Percentiles rank a stretch among this genome's conserved stretches.
Conservation (phyloP, 2,113 vertebrate genomes). For the Dasyornis broadbenti region DNA sequence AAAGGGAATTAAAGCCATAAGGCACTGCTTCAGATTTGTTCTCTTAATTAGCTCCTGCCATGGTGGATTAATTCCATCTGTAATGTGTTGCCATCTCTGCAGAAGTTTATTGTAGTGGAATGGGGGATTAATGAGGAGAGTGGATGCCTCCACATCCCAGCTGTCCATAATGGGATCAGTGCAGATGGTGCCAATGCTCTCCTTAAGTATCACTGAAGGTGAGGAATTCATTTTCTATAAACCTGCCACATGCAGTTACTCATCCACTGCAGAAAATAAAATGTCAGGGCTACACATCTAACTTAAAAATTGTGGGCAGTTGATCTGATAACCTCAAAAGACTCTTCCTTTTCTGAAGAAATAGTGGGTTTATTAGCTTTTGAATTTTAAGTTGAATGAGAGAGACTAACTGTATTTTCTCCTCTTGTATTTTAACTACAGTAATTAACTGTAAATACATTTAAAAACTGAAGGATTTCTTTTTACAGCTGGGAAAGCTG, state of each 20-base stretch:
- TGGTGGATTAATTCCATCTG: conserved; percentile 57
- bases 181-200: conserved; percentile 51
- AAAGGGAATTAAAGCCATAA: conserved; percentile 53
- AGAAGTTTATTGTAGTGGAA: conserved; percentile 39
- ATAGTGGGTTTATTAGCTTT: background rate
- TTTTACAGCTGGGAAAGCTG: background rate
- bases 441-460: background rate
- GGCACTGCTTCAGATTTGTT: conserved; percentile 50
- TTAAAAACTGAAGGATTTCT: background rate
- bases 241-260: background rate
- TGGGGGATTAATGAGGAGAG: conserved; percentile 41
- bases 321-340: background rate
- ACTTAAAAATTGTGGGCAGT: background rate
- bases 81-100: conserved; percentile 44
- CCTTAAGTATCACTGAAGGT: background rate
- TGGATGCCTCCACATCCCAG: background rate
- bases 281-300: background rate
- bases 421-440: background rate
- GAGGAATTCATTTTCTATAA: background rate
- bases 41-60: conserved; percentile 61
- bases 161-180: conserved; percentile 22
- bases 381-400: background rate
- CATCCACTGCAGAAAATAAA: background rate
- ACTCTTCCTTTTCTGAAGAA: background rate
- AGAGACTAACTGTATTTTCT: background rate